Base-by-base conservation (phyloP, 2,797 vertebrate genomes). In the Anguilla anguilla region DNA sequence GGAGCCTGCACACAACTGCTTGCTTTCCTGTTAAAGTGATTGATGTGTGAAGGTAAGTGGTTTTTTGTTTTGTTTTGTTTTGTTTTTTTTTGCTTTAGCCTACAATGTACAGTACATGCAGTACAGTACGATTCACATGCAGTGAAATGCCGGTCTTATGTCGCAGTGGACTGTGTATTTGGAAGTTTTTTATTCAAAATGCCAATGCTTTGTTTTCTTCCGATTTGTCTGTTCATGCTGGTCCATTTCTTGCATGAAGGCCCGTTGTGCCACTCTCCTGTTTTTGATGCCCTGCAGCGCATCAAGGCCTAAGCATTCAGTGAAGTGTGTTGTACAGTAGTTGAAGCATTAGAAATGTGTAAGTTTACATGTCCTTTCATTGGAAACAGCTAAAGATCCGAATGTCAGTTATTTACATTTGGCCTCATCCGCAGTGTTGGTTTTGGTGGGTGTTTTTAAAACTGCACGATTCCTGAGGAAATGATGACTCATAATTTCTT, bases 1-100 rank as follows among this genome's bases (percentile, higher is more conserved):
- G 87, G 77, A 67, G 74, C 87, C 83, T 69, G 43, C 84, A 82
- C 25, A 69, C 61, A 53, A 57, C 57, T 39, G 55, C 0, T 67
- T 51, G 25, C 39, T 49, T 77, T 64, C 35, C 13, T 53, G 19
- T 35, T 53, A 59, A 35, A 17, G 19, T 83, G 35, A 83, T 11
- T 59, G 1, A 13, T 59, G 59, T 59, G 59, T 31, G 15, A 28
- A 88, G 72, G 74, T 69, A 86, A 85, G 72, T 88, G 61, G 39
- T 57, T 17, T n/a, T 87, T 77, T 77, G 19, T 83, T 0, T 55
- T 86, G 19, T 83, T 0, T 55, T 86, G 39, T 39, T 39, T 39
- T 39, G 39, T 83, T 11, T 28, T 31, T 72, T 19, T 43, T 9
- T 25, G 7, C 67, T 74, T 74, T 35, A 28, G 28, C 2, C 3